phyloP scores from a whole-genome alignment of 1,140 invertebrate genomes.

The Calliopsis andreniformis region DNA sequence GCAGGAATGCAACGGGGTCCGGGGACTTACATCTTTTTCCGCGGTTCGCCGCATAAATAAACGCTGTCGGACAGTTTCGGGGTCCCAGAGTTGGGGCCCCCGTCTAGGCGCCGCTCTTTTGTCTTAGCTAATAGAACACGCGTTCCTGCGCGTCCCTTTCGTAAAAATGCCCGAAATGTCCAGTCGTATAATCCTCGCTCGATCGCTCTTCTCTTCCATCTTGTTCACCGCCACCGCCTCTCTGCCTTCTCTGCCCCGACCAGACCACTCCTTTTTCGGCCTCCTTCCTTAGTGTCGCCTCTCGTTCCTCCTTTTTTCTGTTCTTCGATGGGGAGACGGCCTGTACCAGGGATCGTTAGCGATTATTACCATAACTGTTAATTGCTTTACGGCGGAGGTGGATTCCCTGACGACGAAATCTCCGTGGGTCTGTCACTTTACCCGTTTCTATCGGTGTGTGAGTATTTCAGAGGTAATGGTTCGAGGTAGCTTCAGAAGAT shows the following conservation, averaged over 20 bases:
- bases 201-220: slow-evolving; percentile 66
- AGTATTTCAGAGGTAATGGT: neutral
- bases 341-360: slow-evolving; percentile 27
- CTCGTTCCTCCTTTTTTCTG: slow-evolving; percentile 27
- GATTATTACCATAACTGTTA: slow-evolving; percentile 54
- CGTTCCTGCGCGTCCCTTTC: slow-evolving; percentile 78
- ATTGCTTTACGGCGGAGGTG: slow-evolving; percentile 37
- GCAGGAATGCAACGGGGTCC: slow-evolving; percentile 72
- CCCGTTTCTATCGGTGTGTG: neutral
- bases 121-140: slow-evolving; percentile 82
- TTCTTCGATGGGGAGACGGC: neutral
- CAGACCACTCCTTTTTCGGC: slow-evolving; percentile 41
- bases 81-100: slow-evolving; percentile 44
- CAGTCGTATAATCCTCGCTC: slow-evolving; percentile 77
- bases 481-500: too few species aligned
- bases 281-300: slow-evolving; percentile 27
- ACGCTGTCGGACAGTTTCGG: slow-evolving; percentile 77
- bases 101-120: slow-evolving; percentile 81
- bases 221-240: slow-evolving; percentile 15
- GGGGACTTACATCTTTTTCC: slow-evolving; percentile 81
- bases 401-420: neutral
- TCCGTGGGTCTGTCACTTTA: neutral
- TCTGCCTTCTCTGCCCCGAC: slow-evolving; percentile 13
- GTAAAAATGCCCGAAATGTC: slow-evolving; percentile 79
- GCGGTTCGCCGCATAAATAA: slow-evolving; percentile 80